Base-by-base conservation (phyloP, 2,888 invertebrate species). In the Ctenicera cuprea region DNA sequence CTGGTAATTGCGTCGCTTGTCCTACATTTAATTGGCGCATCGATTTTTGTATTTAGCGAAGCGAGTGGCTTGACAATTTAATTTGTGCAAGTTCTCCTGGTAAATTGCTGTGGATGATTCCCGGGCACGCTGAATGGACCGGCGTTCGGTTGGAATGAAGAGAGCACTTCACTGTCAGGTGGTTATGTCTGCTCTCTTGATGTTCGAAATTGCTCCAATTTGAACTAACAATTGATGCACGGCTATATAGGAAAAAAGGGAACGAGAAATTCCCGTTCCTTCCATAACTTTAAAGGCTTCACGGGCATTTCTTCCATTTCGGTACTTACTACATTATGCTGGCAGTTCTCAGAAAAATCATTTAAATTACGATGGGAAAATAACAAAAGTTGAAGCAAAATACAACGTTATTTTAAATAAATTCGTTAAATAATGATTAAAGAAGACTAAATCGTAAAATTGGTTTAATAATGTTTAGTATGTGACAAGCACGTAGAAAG, bases 111-210 rank as follows among this genome's bases (percentile, higher is more conserved):
- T 81, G 81, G 84, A 85, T 85, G 85, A 85, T 85, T 84, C 83
- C 80, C 78, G 81, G 76, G 77, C 78, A 74, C 78, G 80, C 78
- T 82, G 83, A 83, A 81, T 82, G 82, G 81, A 76, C 79, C 79
- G 79, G 80, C 78, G 78, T 80, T 80, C 78, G 78, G 79, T 78
- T 78, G 80, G 83, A 84, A 85, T 86, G 85, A 85, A 85, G 85
- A 82, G 81, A 77, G 84, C 86, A 85, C 87, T 87, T 80, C 80
- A 87, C 80, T 83, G 87, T 86, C 87, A 87, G 87, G 86, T 87
- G 87, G 86, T 86, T 83, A 83, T 87, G 87, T 86, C 86, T 87
- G 87, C 84, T 85, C 85, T 83, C 84, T 84, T 85, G 84, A 85
- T 82, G 82, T 83, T 79, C 83, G 83, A 85, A 86, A 87, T 86